Evolutionary conservation across 2,888 invertebrate genomes (phyloP).

Genomic region (Osmoderma eremita): DNA sequence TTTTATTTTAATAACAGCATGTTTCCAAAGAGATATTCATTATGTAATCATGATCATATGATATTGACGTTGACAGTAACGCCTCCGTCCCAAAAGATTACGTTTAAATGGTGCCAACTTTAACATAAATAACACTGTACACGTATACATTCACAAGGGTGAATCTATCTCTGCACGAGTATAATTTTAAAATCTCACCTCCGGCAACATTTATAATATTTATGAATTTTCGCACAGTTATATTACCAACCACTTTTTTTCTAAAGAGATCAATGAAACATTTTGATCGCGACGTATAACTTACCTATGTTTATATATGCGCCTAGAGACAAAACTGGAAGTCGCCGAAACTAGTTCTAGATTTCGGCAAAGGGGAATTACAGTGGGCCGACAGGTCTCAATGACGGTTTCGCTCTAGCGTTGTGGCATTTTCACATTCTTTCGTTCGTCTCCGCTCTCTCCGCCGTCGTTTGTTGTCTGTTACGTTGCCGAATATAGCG

Average conservation of each 20-base stretch:
- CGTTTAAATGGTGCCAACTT: no score
- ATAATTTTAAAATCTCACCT: no score
- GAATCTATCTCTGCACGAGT: no score
- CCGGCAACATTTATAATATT: no score
- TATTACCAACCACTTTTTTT: conserved; percentile 25
- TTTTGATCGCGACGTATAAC: conserved; percentile 40
- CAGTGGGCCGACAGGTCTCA: neutral
- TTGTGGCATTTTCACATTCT: neutral
- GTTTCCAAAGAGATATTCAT: no score
- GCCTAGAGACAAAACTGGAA: neutral
- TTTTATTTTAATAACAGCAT: no score
- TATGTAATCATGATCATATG: no score
- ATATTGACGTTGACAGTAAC: no score
- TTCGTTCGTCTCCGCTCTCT: neutral
- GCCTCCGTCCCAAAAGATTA: no score
- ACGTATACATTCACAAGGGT: no score
- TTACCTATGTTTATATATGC: conserved; percentile 25
- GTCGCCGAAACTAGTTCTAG: conserved; percentile 42
- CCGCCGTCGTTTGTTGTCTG: conserved; percentile 3
- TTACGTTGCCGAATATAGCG: conserved; percentile 1
- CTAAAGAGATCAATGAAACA: conserved; percentile 43
- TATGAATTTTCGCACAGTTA: no score
- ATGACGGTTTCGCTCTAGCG: conserved; percentile 12
- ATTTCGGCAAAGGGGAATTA: conserved; percentile 37
- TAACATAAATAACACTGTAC: no score